Conservation (phyloP, 2,888 invertebrate species). For the Agrochola lota region DNA sequence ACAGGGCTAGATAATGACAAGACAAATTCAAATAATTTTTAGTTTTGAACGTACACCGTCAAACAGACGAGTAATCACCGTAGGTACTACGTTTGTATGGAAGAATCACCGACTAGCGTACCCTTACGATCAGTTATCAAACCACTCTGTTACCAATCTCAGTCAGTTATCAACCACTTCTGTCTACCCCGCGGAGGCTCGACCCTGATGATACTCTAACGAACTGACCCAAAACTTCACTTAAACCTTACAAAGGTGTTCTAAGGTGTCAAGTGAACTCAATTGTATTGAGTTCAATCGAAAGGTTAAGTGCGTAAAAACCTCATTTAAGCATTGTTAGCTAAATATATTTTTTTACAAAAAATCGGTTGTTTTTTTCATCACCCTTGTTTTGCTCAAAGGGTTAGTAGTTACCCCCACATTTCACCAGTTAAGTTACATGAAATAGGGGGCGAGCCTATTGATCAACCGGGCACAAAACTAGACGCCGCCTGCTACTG, state of each 20-base stretch:
- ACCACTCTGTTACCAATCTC: neutral
- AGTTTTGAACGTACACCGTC: no score
- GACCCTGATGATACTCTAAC: conserved; percentile 29
- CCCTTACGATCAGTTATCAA: no score
- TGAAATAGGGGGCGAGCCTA: neutral
- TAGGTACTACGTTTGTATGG: no score
- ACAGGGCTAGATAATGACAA: no score
- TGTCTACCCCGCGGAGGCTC: neutral
- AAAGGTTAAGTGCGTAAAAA: conserved; percentile 58
- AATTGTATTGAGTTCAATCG: conserved; percentile 28
- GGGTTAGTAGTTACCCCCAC: no score
- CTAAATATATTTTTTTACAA: neutral
- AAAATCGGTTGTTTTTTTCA: neutral
- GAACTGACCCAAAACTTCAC: conserved; percentile 40
- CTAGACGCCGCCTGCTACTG: neutral
- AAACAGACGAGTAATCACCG: no score
- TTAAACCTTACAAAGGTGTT: conserved; percentile 49
- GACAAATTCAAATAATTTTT: no score
- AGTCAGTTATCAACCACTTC: conserved; percentile 16
- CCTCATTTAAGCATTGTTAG: conserved; percentile 25
- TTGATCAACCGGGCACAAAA: neutral
- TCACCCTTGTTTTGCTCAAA: neutral
- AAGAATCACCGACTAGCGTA: no score
- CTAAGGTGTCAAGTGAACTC: conserved; percentile 42
- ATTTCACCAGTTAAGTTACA: no score